Percentiles rank a stretch among this genome's conserved stretches.
Evolutionary conservation across 1,140 invertebrate species (phyloP).

Genomic region (Pogonomyrmex barbatus): DNA sequence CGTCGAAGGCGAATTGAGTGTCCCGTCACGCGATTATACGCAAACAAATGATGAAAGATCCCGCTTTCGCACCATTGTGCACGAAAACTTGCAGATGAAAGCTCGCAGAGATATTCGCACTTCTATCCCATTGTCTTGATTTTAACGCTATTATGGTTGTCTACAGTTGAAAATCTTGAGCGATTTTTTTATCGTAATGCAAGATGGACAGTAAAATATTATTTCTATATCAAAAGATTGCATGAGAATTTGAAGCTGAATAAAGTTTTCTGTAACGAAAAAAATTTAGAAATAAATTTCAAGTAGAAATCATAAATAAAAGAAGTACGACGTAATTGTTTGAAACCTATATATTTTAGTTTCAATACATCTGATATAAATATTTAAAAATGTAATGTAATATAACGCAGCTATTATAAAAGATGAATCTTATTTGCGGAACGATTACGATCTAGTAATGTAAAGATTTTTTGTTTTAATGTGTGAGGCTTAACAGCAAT

Average conservation of each 20-base stretch:
- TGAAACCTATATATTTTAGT: background rate
- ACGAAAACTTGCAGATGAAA: slow-evolving; percentile 26
- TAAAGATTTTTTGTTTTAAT: background rate
- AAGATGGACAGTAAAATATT: background rate
- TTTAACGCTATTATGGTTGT: background rate
- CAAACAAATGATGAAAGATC: slow-evolving; percentile 26
- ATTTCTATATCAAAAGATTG: background rate
- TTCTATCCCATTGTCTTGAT: slow-evolving; percentile 18
- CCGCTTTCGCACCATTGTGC: slow-evolving; percentile 4
- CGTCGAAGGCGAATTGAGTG: slow-evolving; percentile 25
- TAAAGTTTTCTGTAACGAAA: background rate
- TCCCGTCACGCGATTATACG: slow-evolving; percentile 32
- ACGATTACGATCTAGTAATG: background rate
- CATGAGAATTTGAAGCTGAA: background rate
- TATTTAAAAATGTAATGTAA: background rate
- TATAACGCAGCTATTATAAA: background rate
- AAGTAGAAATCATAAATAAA: no score
- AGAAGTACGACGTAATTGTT: background rate
- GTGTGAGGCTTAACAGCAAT: background rate
- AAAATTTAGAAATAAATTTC: no score
- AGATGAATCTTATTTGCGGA: background rate
- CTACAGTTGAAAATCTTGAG: slow-evolving; percentile 6
- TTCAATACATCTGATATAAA: background rate
- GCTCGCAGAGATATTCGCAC: slow-evolving; percentile 28
- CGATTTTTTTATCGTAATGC: slow-evolving; percentile 8